Evolutionary conservation across 2,113 vertebrate species (phyloP).

Genomic region (Scalopus aquaticus): DNA sequence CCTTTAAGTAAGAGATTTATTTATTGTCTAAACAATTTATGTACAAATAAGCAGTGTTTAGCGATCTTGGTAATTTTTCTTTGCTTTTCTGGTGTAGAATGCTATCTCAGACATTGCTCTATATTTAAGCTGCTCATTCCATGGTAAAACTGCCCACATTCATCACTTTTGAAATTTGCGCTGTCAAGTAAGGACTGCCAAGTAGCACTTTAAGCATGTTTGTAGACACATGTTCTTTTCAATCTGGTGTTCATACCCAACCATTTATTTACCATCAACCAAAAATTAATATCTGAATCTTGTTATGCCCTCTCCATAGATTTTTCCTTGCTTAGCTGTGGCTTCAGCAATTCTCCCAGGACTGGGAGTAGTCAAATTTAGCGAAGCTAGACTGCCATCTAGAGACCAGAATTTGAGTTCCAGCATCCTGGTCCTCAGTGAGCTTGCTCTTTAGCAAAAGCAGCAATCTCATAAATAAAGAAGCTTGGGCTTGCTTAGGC

Average conservation of each 20-base stretch:
- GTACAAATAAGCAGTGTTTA: not conserved
- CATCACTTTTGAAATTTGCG: not conserved
- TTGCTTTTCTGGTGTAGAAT: not conserved
- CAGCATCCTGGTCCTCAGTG: slow-evolving; percentile 48
- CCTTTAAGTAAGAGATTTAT: too few species aligned
- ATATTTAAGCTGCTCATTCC: not conserved
- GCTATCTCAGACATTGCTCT: slow-evolving; percentile 1
- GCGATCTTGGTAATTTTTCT: too few species aligned
- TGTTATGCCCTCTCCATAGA: slow-evolving; percentile 21
- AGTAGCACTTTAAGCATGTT: not conserved
- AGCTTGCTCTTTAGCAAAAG: slow-evolving; percentile 15
- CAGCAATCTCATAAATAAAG: not conserved
- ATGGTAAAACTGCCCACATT: not conserved
- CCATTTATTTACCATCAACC: not conserved
- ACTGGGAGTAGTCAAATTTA: slow-evolving; percentile 66
- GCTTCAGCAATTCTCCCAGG: slow-evolving; percentile 22
- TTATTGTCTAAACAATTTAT: not conserved
- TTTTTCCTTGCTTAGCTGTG: slow-evolving; percentile 51
- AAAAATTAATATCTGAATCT: slow-evolving; percentile 57
- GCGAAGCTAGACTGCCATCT: slow-evolving; percentile 88
- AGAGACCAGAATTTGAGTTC: slow-evolving; percentile 82
- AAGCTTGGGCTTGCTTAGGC: not conserved
- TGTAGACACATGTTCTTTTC: not conserved
- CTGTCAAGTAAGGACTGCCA: not conserved
- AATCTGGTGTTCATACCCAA: slow-evolving; percentile 47